Percentiles rank a stretch among this genome's conserved stretches.
Conservation (phyloP, 2,113 vertebrate genomes). For the Anthoscopus minutus region DNA sequence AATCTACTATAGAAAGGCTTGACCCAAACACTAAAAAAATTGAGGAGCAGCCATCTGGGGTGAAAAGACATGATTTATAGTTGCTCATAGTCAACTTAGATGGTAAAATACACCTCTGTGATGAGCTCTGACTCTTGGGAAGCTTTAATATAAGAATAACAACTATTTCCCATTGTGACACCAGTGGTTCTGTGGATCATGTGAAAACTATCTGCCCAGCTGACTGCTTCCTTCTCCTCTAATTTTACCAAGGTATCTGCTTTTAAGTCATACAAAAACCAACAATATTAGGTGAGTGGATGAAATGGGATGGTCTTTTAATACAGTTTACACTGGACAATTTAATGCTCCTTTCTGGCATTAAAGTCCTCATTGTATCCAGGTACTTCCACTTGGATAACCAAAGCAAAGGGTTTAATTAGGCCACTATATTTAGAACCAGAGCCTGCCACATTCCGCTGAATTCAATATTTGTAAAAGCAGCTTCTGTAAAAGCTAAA, state of each 20-base stretch:
- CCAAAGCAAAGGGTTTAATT: constrained; percentile 9
- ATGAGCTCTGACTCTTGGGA: not conserved
- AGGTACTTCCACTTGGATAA: constrained; percentile 31
- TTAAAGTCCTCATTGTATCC: not conserved
- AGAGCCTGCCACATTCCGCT: not conserved
- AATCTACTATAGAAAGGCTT: not conserved
- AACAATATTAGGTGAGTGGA: not conserved
- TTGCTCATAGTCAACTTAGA: not conserved
- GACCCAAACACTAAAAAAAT: constrained; percentile 18
- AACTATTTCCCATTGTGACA: not conserved
- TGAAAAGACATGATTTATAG: not conserved
- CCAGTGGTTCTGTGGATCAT: not conserved
- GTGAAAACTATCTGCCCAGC: not conserved
- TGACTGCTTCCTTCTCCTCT: not conserved
- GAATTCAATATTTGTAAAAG: not conserved
- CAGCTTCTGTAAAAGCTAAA: not conserved
- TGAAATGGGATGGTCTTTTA: not conserved
- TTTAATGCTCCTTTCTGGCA: not conserved
- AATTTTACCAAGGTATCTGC: not conserved
- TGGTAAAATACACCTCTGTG: not conserved
- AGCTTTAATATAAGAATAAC: not conserved
- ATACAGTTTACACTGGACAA: not conserved
- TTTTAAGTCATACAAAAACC: not conserved
- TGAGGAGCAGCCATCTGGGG: constrained; percentile 33
- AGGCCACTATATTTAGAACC: constrained; percentile 15